Evolutionary conservation across 1,140 invertebrate genomes (phyloP).

Genomic region (Radopholus similis): DNA sequence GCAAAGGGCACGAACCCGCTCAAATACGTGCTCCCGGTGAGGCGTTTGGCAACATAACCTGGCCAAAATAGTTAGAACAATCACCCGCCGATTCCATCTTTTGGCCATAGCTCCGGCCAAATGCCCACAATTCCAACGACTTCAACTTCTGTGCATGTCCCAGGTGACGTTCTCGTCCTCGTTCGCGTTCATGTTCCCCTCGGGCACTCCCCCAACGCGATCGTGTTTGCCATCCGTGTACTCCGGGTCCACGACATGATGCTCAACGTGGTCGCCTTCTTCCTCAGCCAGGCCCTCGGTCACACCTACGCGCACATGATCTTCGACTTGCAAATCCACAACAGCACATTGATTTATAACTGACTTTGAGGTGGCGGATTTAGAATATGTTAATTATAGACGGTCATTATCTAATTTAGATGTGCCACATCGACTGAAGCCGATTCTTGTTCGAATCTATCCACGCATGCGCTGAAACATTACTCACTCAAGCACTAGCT

Average conservation of each 20-base stretch:
- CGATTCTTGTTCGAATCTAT: conserved; percentile 81
- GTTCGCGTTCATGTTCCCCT: conserved; percentile 74
- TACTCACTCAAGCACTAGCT: conserved; percentile 64
- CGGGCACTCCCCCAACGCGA: conserved; percentile 86
- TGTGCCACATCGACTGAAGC: conserved; percentile 50
- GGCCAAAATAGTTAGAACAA: neutral
- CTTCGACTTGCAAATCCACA: conserved; percentile 42
- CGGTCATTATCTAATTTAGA: conserved; percentile 8
- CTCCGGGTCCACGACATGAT: conserved; percentile 62
- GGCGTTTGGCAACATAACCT: no score
- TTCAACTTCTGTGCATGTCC: neutral
- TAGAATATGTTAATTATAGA: neutral
- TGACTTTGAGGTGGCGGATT: conserved; percentile 36
- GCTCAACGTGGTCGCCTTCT: conserved; percentile 40
- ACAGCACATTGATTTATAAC: no score
- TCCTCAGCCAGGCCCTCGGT: conserved; percentile 27
- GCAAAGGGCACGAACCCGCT: conserved; percentile 70
- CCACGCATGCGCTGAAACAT: conserved; percentile 74
- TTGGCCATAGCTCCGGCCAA: no score
- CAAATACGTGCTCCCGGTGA: conserved; percentile 77
- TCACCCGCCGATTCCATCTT: no score
- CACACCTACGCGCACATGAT: conserved; percentile 33
- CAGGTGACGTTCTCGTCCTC: conserved; percentile 72
- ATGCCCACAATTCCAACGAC: no score
- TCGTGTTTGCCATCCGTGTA: conserved; percentile 70